phyloP scores from a whole-genome alignment of 2,797 vertebrate genomes.

The Phrynocephalus guinanensis region DNA sequence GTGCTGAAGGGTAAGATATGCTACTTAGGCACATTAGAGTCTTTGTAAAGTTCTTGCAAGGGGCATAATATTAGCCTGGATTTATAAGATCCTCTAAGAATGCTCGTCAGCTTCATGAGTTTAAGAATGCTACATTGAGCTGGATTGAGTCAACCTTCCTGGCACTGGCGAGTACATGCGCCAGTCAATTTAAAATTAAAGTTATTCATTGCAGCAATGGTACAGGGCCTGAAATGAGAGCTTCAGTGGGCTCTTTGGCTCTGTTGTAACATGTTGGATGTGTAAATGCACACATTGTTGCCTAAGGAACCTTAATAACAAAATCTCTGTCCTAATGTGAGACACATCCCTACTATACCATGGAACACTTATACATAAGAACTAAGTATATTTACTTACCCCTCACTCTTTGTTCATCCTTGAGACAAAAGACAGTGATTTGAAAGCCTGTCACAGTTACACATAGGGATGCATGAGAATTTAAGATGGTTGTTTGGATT shows the following conservation, averaged over 20 bases:
- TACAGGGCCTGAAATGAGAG: constrained; percentile 62
- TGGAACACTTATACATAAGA: constrained; percentile 36
- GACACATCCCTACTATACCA: constrained; percentile 49
- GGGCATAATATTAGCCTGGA: constrained; percentile 55
- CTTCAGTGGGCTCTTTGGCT: constrained; percentile 52
- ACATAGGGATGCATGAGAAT: background rate
- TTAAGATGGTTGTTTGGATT: background rate
- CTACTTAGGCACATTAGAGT: constrained; percentile 60
- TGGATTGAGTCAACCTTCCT: constrained; percentile 60
- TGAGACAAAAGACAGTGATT: constrained; percentile 70
- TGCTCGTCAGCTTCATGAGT: background rate
- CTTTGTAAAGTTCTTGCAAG: constrained; percentile 58
- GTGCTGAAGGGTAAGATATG: constrained; percentile 29
- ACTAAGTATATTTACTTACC: constrained; percentile 22
- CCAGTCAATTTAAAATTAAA: constrained; percentile 62
- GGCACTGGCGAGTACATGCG: constrained; percentile 59
- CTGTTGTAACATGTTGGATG: constrained; percentile 50
- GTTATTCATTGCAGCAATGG: constrained; percentile 64
- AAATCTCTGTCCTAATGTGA: constrained; percentile 62
- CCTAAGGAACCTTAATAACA: constrained; percentile 58
- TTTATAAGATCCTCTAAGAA: constrained; percentile 51
- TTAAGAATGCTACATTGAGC: constrained; percentile 44
- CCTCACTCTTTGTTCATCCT: constrained; percentile 53
- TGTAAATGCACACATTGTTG: constrained; percentile 54
- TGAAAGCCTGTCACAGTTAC: constrained; percentile 58